Conservation (phyloP, 2,888 invertebrate genomes). For the Lobophora halterata region DNA sequence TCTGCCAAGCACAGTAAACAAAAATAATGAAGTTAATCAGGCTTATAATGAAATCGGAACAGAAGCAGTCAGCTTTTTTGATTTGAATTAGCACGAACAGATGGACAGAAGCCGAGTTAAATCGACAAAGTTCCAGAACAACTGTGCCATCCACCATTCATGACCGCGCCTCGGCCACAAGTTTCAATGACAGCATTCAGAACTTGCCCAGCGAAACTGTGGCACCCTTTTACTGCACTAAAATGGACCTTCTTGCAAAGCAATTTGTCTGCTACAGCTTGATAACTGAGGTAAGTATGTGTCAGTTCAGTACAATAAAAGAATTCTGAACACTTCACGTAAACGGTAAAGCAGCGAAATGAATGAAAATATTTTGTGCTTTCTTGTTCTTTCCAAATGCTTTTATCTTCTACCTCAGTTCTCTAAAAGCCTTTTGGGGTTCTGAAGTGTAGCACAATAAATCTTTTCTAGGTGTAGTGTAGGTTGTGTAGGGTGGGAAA, state of each 20-base stretch:
- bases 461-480: constrained; percentile 33
- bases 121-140: constrained; percentile 60
- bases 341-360: neutral
- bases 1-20: constrained; percentile 26
- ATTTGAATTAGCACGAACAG: constrained; percentile 41
- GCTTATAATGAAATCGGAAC: constrained; percentile 18
- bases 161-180: constrained; percentile 47
- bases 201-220: constrained; percentile 49
- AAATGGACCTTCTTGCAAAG: constrained; percentile 19
- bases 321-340: neutral
- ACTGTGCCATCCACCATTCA: constrained; percentile 62
- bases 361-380: constrained; percentile 7
- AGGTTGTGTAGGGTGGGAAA: constrained; percentile 28
- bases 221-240: constrained; percentile 24
- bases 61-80: constrained; percentile 17
- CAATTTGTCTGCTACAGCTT: constrained; percentile 30
- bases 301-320: too few relatives aligned
- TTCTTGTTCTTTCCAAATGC: constrained; percentile 7
- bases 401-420: constrained; percentile 19
- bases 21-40: constrained; percentile 27
- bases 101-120: constrained; percentile 51
- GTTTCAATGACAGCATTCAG: constrained; percentile 67
- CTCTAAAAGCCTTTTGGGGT: constrained; percentile 31
- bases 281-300: constrained; percentile 3
- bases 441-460: constrained; percentile 31